Evolutionary conservation across 2,113 vertebrate genomes (phyloP).

Genomic region (Microcebus jonahi): DNA sequence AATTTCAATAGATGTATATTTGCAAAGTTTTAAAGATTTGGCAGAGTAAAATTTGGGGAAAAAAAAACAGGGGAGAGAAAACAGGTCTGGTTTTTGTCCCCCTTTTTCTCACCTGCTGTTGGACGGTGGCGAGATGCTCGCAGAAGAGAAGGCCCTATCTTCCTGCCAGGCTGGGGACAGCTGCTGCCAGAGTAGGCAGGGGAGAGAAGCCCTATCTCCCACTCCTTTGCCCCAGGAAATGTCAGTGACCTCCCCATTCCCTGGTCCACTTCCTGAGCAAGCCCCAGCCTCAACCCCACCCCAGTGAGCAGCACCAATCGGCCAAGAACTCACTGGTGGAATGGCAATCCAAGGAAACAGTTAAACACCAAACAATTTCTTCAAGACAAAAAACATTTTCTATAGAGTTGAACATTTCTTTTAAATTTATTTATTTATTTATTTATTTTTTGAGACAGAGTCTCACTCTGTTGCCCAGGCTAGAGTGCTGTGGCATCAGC

Average conservation of each 20-base stretch:
- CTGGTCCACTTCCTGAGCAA: conserved; percentile 65
- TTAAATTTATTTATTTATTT: neutral
- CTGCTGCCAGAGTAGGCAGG: neutral
- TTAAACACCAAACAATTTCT: conserved; percentile 58
- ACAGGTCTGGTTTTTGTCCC: neutral
- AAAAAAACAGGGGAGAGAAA: neutral
- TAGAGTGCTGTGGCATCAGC: no score
- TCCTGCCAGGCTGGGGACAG: neutral
- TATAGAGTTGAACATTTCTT: conserved; percentile 67
- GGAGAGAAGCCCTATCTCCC: neutral
- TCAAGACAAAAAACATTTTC: conserved; percentile 75
- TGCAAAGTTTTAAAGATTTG: conserved; percentile 77
- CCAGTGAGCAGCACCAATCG: conserved; percentile 71
- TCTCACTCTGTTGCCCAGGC: no score
- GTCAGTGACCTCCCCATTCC: neutral
- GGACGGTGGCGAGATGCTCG: neutral
- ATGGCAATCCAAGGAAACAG: conserved; percentile 67
- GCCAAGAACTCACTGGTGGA: conserved; percentile 27
- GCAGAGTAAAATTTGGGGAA: conserved; percentile 74
- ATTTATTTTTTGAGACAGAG: no score
- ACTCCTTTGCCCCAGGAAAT: neutral
- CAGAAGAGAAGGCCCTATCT: neutral
- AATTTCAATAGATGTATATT: conserved; percentile 58
- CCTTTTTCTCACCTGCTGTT: conserved; percentile 2
- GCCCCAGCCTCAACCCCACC: neutral